Conservation (phyloP, 2,797 vertebrate genomes). For the Lepilemur ruficaudatus region DNA sequence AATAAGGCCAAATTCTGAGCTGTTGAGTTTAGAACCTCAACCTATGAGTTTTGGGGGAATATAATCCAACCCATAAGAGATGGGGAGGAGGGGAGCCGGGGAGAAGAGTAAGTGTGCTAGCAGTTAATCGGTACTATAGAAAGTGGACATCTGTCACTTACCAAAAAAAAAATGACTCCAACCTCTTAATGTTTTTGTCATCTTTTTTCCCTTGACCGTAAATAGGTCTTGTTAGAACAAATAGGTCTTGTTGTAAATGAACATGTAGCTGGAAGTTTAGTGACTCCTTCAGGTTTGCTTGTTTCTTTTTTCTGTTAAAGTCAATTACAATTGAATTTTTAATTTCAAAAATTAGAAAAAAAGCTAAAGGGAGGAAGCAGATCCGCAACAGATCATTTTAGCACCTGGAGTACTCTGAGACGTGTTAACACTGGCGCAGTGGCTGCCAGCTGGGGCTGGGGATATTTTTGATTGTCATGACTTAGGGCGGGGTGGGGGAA, state of each 20-base stretch:
- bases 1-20: not conserved
- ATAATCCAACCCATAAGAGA: not conserved
- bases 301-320: not conserved
- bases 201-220: not conserved
- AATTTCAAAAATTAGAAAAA: not conserved
- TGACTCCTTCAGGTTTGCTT: not conserved
- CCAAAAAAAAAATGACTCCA: not conserved
- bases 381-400: not conserved
- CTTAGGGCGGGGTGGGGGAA: accelerated
- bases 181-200: not conserved
- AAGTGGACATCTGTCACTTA: not conserved
- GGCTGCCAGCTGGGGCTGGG: not conserved
- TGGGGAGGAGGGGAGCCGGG: not conserved
- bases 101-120: accelerated
- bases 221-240: not conserved
- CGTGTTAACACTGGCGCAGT: not conserved
- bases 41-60: too few relatives aligned
- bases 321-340: not conserved
- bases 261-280: not conserved
- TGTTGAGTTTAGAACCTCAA: not conserved
- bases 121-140: accelerated
- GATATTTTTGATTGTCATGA: not conserved
- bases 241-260: not conserved
- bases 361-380: not conserved
- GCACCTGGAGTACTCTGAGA: not conserved